Evolutionary conservation across 1,140 invertebrate genomes (phyloP).

Genomic region (Drosophila watanabei): DNA sequence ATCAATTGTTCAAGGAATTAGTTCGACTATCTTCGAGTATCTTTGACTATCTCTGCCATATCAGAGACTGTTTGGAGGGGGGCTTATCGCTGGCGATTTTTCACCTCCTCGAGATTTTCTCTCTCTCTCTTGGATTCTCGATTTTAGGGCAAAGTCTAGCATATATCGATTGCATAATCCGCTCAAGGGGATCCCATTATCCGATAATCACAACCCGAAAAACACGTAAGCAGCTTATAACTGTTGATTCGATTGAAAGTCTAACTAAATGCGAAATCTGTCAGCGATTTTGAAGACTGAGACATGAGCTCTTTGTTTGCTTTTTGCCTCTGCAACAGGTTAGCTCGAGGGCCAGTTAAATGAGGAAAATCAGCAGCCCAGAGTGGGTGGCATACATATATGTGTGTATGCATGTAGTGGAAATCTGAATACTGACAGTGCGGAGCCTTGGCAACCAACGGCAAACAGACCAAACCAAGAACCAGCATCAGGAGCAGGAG

Average conservation of each 20-base stretch:
- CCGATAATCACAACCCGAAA: neutral
- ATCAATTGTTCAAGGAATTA: slow-evolving; percentile 2
- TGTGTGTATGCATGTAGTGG: neutral
- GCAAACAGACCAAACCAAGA: neutral
- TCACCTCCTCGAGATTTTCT: slow-evolving; percentile 1
- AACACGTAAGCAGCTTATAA: slow-evolving; percentile 33
- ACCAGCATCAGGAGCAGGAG: neutral
- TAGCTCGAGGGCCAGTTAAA: slow-evolving; percentile 22
- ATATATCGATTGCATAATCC: slow-evolving; percentile 22
- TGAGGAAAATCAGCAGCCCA: slow-evolving; percentile 9
- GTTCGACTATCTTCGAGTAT: neutral
- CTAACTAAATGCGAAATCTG: slow-evolving; percentile 19
- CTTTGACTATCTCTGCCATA: neutral
- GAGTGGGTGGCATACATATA: neutral
- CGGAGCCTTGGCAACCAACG: neutral
- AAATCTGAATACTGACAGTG: neutral
- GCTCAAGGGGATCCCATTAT: slow-evolving; percentile 10
- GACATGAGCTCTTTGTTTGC: slow-evolving; percentile 19
- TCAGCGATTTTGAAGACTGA: slow-evolving; percentile 8
- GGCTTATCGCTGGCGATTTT: slow-evolving; percentile 7
- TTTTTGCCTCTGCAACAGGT: slow-evolving; percentile 28
- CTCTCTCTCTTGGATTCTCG: neutral
- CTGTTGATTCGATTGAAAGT: slow-evolving; percentile 21
- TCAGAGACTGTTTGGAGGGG: neutral
- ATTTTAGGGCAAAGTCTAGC: no score